Evolutionary conservation across 1,140 invertebrate genomes (phyloP), one percentile per base, ranked within the genome.

Genomic region (Scaptomyza hsui): DNA sequence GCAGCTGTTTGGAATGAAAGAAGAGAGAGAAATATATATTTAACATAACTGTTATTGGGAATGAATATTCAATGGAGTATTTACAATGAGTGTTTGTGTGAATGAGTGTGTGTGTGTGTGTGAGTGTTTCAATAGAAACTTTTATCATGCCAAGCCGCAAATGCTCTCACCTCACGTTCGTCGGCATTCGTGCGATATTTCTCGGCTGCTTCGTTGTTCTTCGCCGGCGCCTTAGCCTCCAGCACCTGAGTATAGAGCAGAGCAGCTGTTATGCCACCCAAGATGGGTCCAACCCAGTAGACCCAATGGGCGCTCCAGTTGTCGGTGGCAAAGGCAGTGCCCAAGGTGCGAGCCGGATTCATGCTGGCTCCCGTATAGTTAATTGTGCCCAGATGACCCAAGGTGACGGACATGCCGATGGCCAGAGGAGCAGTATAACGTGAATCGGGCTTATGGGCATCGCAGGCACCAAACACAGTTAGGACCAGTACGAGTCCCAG

Each of bases 261-360:
- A 10, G 94, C 94, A 1, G 96, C 97, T 0, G 94, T 93, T 24
- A 97, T 93, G 3, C 95, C 97, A 2, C 97, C 97, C 0, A 96
- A 91, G 57, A 97, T 93, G 0, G 97, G 97, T 0, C 97, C 97
- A 1, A 95, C 92, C 97, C 97, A 98, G 92, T 97, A 98, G 0
- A 98, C 94, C 97, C 97, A 98, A 79, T 98, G 97, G 69, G 95
- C 91, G 0, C 92, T 91, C 94, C 96, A 98, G 16, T 92, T 92
- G 18, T 94, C 93, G 53, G 94, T 94, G 37, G 98, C 94, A 9
- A 97, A 94, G 2, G 97, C 96, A 5, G 96, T 96, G 52, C 97
- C 97, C 83, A 98, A 94, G 21, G 95, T 95, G 60, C 97, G 93
- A 0, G 97, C 97, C 0, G 97, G 96, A 92, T 98, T 98, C 96